These are phyloP conservation scores for Hepsetus odoe DNA, from an alignment of 2,113 vertebrate species.

Conservation along the genomic window DNA sequence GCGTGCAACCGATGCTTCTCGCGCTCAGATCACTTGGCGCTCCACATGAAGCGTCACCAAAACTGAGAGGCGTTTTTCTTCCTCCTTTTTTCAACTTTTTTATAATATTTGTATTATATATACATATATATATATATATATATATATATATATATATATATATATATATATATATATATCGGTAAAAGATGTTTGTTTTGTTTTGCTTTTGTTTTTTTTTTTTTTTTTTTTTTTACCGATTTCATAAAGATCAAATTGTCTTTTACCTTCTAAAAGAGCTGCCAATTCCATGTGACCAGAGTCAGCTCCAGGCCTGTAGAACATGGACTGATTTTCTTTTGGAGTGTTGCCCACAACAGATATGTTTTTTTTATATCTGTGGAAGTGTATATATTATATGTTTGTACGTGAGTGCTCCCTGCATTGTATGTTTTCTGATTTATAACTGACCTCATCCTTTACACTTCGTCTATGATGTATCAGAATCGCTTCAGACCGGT, in stretches of 20 bases:
- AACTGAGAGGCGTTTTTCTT: conserved; percentile 34
- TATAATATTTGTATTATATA: no score
- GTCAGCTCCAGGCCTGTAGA: conserved; percentile 21
- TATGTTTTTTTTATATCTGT: conserved; percentile 7
- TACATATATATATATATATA: no score
- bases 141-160: no score
- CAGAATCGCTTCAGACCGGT: background rate
- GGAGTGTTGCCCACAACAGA: conserved; percentile 11
- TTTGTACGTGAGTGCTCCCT: conserved; percentile 26
- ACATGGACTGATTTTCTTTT: conserved; percentile 19
- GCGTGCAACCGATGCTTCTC: conserved; percentile 83
- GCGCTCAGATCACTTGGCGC: conserved; percentile 81
- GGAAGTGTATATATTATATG: conserved; percentile 50
- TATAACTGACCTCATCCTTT: conserved; percentile 66
- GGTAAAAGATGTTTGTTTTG: no score
- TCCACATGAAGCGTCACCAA: conserved; percentile 80
- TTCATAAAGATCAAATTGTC: conserved; percentile 46
- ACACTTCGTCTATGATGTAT: conserved; percentile 40
- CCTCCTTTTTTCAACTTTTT: background rate
- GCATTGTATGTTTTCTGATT: conserved; percentile 66
- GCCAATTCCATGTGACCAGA: conserved; percentile 26
- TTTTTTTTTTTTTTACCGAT: conserved; percentile 31
- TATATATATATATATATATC: no score
- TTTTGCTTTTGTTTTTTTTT: background rate
- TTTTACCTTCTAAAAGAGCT: conserved; percentile 14